phyloP scores from a whole-genome alignment of 2,113 vertebrate species.

The Tympanuchus pallidicinctus region DNA sequence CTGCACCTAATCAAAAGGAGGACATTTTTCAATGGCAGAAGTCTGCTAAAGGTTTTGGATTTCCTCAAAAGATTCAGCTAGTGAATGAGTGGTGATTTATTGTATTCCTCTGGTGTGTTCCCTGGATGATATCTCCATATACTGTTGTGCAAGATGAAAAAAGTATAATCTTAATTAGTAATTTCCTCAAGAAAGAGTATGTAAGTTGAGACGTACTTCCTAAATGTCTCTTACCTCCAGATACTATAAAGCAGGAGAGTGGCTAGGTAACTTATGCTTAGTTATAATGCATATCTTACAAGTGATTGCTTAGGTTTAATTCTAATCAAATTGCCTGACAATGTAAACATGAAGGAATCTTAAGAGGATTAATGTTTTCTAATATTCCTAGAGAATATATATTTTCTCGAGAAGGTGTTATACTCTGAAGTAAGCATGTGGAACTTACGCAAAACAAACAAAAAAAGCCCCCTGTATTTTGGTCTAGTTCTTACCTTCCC shows the following conservation, averaged over 20 bases:
- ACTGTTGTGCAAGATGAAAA: background rate
- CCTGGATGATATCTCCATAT: background rate
- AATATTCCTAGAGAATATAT: background rate
- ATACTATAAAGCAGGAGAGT: background rate
- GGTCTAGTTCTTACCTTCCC: background rate
- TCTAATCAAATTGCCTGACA: background rate
- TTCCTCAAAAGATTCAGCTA: background rate
- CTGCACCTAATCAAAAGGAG: background rate
- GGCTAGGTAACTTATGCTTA: background rate
- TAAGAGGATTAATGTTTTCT: background rate
- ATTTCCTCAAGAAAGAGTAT: background rate
- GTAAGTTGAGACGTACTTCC: background rate
- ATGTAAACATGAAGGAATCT: background rate
- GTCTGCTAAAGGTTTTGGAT: background rate
- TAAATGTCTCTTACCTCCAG: background rate
- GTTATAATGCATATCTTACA: background rate
- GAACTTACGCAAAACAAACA: background rate
- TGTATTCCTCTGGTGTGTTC: background rate
- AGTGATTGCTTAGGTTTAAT: background rate
- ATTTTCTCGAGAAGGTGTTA: background rate
- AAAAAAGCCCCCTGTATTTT: background rate
- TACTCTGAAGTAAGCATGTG: background rate
- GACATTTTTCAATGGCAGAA: background rate
- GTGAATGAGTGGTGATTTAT: background rate
- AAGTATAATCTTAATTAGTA: background rate